These are phyloP conservation scores for Matsumurasca onukii DNA, from an alignment of 1,140 invertebrate genomes.

Conservation along the genomic window DNA sequence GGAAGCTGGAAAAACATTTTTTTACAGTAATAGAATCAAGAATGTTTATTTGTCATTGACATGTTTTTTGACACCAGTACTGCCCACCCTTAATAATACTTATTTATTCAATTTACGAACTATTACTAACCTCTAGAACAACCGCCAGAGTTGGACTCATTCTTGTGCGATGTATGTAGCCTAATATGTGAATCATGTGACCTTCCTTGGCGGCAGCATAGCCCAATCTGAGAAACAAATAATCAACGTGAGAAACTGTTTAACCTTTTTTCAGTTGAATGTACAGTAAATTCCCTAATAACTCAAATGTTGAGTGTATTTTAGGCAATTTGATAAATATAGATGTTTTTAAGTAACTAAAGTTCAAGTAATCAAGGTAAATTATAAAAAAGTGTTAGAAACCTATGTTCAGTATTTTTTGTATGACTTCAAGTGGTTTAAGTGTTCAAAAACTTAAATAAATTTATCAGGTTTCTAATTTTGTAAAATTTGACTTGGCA, in stretches of 20 bases:
- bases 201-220: conserved; percentile 27
- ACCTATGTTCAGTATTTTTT: neutral
- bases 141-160: conserved; percentile 6
- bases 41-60: neutral
- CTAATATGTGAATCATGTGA: conserved; percentile 10
- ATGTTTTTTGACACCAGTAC: neutral
- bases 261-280: too few relatives aligned
- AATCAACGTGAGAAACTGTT: too few relatives aligned
- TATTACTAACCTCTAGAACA: conserved; percentile 7
- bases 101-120: neutral
- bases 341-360: neutral
- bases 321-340: neutral
- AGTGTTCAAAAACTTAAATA: too few relatives aligned
- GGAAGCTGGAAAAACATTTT: neutral
- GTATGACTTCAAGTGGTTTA: too few relatives aligned
- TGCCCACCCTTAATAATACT: neutral
- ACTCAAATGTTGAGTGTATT: neutral
- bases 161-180: conserved; percentile 18
- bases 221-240: neutral
- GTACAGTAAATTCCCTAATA: too few relatives aligned
- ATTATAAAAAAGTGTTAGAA: neutral
- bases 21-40: neutral
- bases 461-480: too few relatives aligned
- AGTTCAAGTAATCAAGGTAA: neutral
- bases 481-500: too few relatives aligned